Evolutionary conservation across 2,888 invertebrate genomes (phyloP), one percentile per base, ranked within the genome.

Genomic region (Chymomyza amoena): DNA sequence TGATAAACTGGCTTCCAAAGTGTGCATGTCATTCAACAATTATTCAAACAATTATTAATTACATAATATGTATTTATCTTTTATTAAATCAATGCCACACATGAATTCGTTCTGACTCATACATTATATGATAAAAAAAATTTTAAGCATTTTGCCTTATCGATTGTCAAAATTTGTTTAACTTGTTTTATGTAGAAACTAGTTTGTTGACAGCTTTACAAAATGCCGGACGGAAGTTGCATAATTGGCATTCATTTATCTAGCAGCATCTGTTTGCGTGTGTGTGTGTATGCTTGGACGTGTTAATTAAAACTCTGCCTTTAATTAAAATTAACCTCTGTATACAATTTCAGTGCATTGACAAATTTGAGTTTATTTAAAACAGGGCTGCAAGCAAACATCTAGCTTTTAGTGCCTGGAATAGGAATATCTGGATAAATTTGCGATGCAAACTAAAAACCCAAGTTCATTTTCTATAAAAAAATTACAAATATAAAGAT

Each of bases 271-370:
- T 45, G 13, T 13, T 13, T 13, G 54, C 56, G 64, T 68, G 56
- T 18, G 56, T 70, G 50, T 51, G 28, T 36, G 15, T 9, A 10
- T 61, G 5, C 52, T 62, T 60, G 68, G 64, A 36, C 67, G 69
- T 83, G 77, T 75, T 80, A 85, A 84, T 85, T 85, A 78, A 78
- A 74, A 78, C 28, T 59, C 64, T 72, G 73, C 72, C 73, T 80
- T 76, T 86, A 84, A 86, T 84, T 84, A 77, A 84, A 84, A 81
- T 85, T 78, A 83, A 83, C 80, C 84, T 82, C 72, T 77, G 68
- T 67, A 80, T 79, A 75, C 67, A 73, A 80, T 79, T 69, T 74
- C 69, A 61, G 61, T 76, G 70, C 74, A 64, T 69, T 73, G 81
- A 78, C 76, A 76, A 77, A 77, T 77, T 77, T 66, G 54, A 56